Evolutionary conservation across 2,113 vertebrate genomes (phyloP).

Genomic region (Copsychus sechellarum): DNA sequence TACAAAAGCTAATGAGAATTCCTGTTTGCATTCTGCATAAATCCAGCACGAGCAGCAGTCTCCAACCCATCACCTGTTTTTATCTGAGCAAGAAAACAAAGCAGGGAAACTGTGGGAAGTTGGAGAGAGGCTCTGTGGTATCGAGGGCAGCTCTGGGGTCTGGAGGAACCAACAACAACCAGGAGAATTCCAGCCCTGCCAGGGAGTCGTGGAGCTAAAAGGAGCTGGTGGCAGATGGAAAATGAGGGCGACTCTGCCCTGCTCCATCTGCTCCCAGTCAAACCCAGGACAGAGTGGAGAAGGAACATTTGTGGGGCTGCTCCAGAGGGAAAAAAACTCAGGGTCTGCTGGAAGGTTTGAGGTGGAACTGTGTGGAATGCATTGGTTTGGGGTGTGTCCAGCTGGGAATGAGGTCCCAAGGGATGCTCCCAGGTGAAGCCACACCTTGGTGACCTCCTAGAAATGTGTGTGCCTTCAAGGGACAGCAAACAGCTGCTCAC

Average conservation of each 20-base stretch:
- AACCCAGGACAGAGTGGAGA: neutral
- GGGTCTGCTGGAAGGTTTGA: neutral
- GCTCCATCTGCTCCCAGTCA: conserved; percentile 35
- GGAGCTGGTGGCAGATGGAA: conserved; percentile 17
- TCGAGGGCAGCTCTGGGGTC: neutral
- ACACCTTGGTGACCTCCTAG: neutral
- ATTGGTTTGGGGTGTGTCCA: fast-evolving
- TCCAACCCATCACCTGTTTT: neutral
- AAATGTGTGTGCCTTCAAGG: neutral
- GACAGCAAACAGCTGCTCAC: neutral
- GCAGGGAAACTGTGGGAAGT: neutral
- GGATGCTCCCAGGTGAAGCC: neutral
- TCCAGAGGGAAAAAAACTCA: neutral
- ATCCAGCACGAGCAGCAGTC: neutral
- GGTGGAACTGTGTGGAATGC: too few species aligned
- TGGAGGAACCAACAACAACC: neutral
- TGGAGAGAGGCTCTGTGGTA: neutral
- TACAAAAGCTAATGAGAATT: neutral
- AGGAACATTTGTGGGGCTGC: neutral
- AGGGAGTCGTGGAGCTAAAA: conserved; percentile 20
- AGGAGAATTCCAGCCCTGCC: neutral
- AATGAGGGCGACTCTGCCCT: conserved; percentile 17
- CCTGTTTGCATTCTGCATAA: neutral
- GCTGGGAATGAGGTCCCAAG: neutral
- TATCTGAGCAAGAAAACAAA: neutral